Evolutionary conservation across 2,797 vertebrate genomes (phyloP), one percentile per base, ranked within the genome.

Genomic region (Myotis myotis): DNA sequence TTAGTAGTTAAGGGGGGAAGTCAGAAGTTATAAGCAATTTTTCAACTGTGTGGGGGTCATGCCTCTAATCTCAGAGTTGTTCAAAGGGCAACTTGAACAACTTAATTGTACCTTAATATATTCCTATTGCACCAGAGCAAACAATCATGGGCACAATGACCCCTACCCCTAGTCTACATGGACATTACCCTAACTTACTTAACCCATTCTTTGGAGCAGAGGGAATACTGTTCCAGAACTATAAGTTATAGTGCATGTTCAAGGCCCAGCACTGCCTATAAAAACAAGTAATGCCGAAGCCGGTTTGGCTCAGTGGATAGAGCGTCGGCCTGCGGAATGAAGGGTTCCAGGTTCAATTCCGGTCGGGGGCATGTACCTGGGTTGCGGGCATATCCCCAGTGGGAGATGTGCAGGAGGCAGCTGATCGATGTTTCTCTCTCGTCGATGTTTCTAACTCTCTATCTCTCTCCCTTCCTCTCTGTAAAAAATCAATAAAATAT

Each of bases 161-260:
- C 66, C 25, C 12, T 8, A 5, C 33, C 7, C 30, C 78, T 4
- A 2, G 5, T 0, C 36, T 8, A 16, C 3, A 33, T 5, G 10
- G 11, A 64, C 1, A 25, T 10, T 44, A 62, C 11, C 12, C 79
- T 72, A 12, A 28, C 15, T 22, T 60, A 49, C n/a, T 44, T 8
- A 36, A 22, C 38, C 25, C 38, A 25, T 8, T 80, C 62, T 76
- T 51, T 15, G 28, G 0, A 5, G 44, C 13, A 2, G n/a, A 8
- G 30, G 30, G 38, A 41, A 41, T 25, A 41, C 30, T 28, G 7
- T 44, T 8, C 71, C 15, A 44, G n/a, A 49, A 20, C 19, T 6
- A 28, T 3, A 41, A 47, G n/a, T 70, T 36, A 68, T 3, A 44
- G 57, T 41, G 82, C 41, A 71, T 2, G n/a, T 16, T 44, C 38